Percentiles rank a stretch among this genome's conserved stretches.
These are phyloP conservation scores for Drosophila acutilabella DNA, from an alignment of 2,888 invertebrate species.

Conservation along the genomic window DNA sequence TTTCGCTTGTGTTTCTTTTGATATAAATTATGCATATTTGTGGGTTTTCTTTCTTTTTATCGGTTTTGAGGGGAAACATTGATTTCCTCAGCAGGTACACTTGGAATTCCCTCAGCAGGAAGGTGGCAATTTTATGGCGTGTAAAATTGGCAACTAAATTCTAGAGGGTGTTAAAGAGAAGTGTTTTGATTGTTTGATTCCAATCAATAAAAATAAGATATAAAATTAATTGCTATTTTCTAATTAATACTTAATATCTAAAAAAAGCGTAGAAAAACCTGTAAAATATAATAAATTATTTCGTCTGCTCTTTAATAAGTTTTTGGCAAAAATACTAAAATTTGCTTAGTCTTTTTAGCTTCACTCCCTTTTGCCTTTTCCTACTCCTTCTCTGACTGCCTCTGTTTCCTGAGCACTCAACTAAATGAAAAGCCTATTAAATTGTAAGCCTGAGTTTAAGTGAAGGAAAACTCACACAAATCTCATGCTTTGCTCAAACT, in stretches of 20 bases:
- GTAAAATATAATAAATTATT: too few species aligned
- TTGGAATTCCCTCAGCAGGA: constrained; percentile 3
- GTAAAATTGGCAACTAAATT: constrained; percentile 61
- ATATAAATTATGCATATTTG: constrained; percentile 73
- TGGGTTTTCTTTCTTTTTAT: constrained; percentile 37
- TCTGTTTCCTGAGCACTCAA: constrained; percentile 3
- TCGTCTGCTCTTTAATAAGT: too few species aligned
- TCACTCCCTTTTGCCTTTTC: too few species aligned
- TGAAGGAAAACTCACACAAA: constrained; percentile 24
- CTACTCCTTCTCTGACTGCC: background rate
- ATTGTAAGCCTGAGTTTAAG: constrained; percentile 13
- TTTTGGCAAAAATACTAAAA: too few species aligned
- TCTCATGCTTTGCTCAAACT: constrained; percentile 39
- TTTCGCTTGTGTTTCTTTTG: constrained; percentile 51
- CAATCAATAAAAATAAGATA: background rate
- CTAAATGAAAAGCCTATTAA: constrained; percentile 42
- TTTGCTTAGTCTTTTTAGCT: too few species aligned
- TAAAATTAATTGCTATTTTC: too few species aligned
- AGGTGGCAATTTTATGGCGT: constrained; percentile 64
- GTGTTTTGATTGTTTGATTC: background rate
- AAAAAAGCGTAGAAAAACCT: too few species aligned
- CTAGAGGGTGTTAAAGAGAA: background rate
- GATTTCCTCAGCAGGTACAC: constrained; percentile 52
- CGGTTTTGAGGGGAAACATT: constrained; percentile 48
- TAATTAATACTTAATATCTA: too few species aligned